phyloP scores from a whole-genome alignment of 2,113 vertebrate species.

The Lycaon pictus region DNA sequence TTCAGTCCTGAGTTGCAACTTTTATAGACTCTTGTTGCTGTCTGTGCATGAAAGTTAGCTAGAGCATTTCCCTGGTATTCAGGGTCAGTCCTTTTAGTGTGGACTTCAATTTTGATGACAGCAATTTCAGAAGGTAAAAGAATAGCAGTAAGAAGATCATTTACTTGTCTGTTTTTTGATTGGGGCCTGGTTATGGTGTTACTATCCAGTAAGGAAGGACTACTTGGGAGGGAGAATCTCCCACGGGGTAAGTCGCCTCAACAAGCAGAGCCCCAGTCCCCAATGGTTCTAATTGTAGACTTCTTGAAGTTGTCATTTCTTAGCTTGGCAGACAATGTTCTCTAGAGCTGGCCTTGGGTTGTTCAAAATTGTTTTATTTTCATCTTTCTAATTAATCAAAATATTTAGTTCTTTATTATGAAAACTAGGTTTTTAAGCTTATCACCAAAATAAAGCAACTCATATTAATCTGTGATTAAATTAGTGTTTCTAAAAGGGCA shows the following conservation, averaged over 20 bases:
- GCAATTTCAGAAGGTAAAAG: background rate
- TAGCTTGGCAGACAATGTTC: background rate
- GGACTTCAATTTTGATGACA: background rate
- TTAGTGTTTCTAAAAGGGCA: background rate
- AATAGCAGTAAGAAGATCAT: background rate
- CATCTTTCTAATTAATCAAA: background rate
- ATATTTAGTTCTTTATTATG: background rate
- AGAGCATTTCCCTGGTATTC: background rate
- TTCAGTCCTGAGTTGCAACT: background rate
- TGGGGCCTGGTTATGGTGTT: too few relatives aligned
- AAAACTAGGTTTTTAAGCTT: conserved; percentile 9
- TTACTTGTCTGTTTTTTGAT: background rate
- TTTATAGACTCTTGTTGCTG: background rate
- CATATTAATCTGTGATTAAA: background rate
- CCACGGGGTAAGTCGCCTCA: too few relatives aligned
- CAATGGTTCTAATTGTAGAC: background rate
- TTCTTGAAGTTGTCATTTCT: background rate
- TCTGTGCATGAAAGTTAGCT: background rate
- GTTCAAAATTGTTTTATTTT: background rate
- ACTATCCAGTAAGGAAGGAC: too few relatives aligned
- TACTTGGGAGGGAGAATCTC: too few relatives aligned
- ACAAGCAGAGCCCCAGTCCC: too few relatives aligned
- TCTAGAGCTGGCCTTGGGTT: background rate
- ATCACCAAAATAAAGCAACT: background rate
- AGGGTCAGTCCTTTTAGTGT: background rate